Conservation (phyloP, 2,888 invertebrate species). For the Drosophila lacicola region DNA sequence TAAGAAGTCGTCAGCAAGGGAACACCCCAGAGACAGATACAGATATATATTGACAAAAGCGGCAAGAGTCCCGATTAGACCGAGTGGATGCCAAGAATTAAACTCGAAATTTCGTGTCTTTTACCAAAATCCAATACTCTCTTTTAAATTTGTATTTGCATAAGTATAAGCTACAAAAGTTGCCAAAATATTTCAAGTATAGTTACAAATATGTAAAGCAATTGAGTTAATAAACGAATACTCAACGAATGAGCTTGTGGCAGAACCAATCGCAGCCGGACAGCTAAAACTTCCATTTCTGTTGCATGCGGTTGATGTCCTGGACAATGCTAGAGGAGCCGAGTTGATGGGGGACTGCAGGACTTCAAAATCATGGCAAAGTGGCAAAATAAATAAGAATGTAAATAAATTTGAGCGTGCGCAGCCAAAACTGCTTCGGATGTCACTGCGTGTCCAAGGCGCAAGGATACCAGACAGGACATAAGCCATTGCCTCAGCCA, state of each 20-base stretch:
- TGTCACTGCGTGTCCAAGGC: conserved; percentile 12
- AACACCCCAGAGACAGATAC: no score
- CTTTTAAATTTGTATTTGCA: no score
- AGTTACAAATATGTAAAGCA: not conserved
- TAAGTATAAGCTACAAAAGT: not conserved
- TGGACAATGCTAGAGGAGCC: conserved; percentile 9
- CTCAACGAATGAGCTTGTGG: not conserved
- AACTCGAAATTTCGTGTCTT: no score
- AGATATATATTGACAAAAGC: no score
- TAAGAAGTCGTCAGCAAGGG: no score
- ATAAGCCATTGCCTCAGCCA: conserved; percentile 54
- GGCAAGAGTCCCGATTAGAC: no score
- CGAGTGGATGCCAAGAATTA: no score
- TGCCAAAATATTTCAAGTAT: not conserved
- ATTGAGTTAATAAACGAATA: not conserved
- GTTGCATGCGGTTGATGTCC: conserved; percentile 15
- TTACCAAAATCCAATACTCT: no score
- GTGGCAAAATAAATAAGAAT: conserved; percentile 71
- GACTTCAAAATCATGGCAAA: conserved; percentile 71
- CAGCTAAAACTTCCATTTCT: conserved; percentile 14
- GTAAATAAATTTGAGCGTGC: conserved; percentile 69
- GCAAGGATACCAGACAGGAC: conserved; percentile 54
- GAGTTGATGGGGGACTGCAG: conserved; percentile 31
- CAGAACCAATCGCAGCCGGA: conserved; percentile 31
- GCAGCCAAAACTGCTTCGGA: conserved; percentile 24